Base-by-base conservation (phyloP, 2,888 invertebrate species). In the Horisme vitalbata region DNA sequence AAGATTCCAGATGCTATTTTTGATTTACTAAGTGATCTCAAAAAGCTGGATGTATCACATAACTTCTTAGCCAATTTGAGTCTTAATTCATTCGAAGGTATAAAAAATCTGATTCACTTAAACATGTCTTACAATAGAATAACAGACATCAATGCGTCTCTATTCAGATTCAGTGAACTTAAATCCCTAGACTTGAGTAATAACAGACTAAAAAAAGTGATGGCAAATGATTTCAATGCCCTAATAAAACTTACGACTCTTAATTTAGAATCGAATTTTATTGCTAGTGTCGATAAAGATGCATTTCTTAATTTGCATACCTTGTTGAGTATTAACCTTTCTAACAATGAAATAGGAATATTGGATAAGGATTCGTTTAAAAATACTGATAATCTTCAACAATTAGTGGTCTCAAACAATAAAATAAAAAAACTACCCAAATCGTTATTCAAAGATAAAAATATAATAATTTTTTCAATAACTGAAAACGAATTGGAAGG, bases 121-220 rank as follows among this genome's bases (percentile, higher is more conserved):
- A 68, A 75, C 45, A 43, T 84, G 1, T 74, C 80, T 1, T 45
- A 69, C 24, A 84, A 84, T 31, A 61, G 63, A 24, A 57, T 85
- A 32, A 34, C 51, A 4, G 71, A 74, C 23, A 66, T 83, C 1
- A 72, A 75, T 53, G 56, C 60, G 4, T 69, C 79, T 1, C 49
- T 85, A 1, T 65, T 78, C n/a, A 67, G 79, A 44, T 79, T 83
- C 12, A 66, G 44, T 38, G 60, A 71, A 15, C 64, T 85, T 0
- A 52, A 55, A 49, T 47, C 52, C 33, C 60, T 85, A 8, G 66
- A 72, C 41, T 50, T 84, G 5, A 68, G 73, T 27, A 36, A 63
- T 15, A 85, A 85, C 41, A 63, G 56, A 38, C 59, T 84, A 1
- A 52, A 57, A 35, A 50, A 41, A 4, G 31, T 84, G 3, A 68